A percentile compares a stretch with the other conserved stretches of the same genome.
phyloP scores from a whole-genome alignment of 2,888 invertebrate genomes.

The Torymus texanus region DNA sequence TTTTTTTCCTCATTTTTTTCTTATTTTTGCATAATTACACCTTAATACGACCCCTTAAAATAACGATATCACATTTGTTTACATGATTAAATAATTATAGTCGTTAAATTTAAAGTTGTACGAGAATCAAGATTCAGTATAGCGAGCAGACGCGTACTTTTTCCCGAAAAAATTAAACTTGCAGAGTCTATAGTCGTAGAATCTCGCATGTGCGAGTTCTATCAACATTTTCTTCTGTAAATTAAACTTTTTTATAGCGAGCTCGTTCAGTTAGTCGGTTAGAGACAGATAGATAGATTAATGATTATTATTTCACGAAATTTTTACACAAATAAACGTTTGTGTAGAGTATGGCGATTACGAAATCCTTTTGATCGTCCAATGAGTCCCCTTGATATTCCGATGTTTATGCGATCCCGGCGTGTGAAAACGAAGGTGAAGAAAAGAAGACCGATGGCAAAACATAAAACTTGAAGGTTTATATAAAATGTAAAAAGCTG shows the following conservation, averaged over 20 bases:
- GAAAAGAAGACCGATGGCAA: constrained; percentile 46
- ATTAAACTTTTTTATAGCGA: constrained; percentile 27
- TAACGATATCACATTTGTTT: constrained; percentile 47
- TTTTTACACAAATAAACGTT: constrained; percentile 24
- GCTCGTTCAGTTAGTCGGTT: constrained; percentile 60
- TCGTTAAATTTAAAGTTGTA: constrained; percentile 43
- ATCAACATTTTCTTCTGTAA: constrained; percentile 15
- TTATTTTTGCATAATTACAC: constrained; percentile 34
- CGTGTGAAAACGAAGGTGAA: constrained; percentile 48
- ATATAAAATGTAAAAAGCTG: constrained; percentile 50
- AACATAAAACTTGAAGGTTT: constrained; percentile 45
- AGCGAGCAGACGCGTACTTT: constrained; percentile 17
- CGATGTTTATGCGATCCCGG: constrained; percentile 35
- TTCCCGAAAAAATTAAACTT: constrained; percentile 14
- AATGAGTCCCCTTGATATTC: constrained; percentile 44
- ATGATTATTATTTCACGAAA: constrained; percentile 9
- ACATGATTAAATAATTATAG: constrained; percentile 22
- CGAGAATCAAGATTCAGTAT: constrained; percentile 45
- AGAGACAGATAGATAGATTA: constrained; percentile 60
- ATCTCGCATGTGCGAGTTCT: constrained; percentile 4
- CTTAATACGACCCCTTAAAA: constrained; percentile 33
- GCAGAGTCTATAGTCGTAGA: constrained; percentile 4
- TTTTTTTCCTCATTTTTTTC: constrained; percentile 27
- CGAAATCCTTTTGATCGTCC: constrained; percentile 45
- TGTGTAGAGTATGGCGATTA: constrained; percentile 3